phyloP scores from a whole-genome alignment of 2,888 invertebrate species.

The Andrena marginata region DNA sequence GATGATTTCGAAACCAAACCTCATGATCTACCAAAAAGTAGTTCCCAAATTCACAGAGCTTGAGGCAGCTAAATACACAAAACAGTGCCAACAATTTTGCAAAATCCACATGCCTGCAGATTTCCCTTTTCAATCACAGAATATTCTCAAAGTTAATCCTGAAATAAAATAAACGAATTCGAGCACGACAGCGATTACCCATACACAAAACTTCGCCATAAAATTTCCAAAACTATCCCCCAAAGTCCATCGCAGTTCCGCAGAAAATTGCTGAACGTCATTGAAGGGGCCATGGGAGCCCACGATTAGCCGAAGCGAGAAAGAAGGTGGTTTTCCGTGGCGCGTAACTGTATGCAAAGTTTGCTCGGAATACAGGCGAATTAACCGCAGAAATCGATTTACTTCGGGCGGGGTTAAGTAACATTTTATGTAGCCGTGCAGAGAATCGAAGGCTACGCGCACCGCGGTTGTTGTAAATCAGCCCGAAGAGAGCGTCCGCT shows the following conservation, averaged over 20 bases:
- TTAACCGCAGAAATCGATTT: conserved; percentile 64
- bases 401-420: conserved; percentile 61
- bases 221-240: too few species aligned
- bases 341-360: conserved; percentile 38
- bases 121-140: too few species aligned
- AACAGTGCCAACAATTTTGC: too few species aligned
- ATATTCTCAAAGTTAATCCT: too few species aligned
- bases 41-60: too few species aligned
- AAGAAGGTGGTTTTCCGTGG: conserved; percentile 7
- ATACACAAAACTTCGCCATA: too few species aligned
- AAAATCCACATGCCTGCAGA: too few species aligned
- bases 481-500: conserved; percentile 44
- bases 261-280: background rate
- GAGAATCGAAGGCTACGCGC: conserved; percentile 36
- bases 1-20: background rate
- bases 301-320: background rate
- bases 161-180: too few species aligned
- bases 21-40: too few species aligned
- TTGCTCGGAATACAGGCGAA: conserved; percentile 45
- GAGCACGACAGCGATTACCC: too few species aligned
- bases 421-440: conserved; percentile 59
- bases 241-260: too few species aligned
- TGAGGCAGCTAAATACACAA: too few species aligned
- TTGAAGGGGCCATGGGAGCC: background rate
- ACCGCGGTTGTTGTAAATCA: conserved; percentile 57